Evolutionary conservation across 2,113 vertebrate species (phyloP).

Genomic region (Machaerirhynchus nigripectus): DNA sequence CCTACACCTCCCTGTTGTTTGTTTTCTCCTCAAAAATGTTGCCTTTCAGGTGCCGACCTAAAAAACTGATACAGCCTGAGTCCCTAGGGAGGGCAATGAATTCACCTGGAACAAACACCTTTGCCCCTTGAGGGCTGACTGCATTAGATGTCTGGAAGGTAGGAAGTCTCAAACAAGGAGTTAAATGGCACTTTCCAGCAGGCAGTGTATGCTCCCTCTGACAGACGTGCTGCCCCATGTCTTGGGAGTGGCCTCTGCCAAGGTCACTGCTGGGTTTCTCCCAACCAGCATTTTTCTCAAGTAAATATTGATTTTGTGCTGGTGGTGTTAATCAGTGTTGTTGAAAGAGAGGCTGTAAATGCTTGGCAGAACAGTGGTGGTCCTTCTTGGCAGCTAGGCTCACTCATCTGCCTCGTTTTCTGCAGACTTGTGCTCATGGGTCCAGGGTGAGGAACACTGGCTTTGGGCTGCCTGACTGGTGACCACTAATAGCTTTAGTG

Average conservation of each 20-base stretch:
- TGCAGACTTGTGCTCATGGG: not conserved
- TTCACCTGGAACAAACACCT: not conserved
- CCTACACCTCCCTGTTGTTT: not conserved
- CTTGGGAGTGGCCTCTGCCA: not conserved
- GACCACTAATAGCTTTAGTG: not conserved
- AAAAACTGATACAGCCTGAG: not conserved
- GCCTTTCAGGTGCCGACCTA: not conserved
- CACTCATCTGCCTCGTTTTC: not conserved
- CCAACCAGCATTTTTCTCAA: conserved; percentile 30
- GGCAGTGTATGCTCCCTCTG: not conserved
- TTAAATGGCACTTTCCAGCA: not conserved
- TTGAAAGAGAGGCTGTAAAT: conserved; percentile 21
- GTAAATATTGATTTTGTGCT: conserved; percentile 68
- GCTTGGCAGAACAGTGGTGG: not conserved
- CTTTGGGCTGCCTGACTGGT: not conserved
- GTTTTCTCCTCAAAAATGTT: not conserved
- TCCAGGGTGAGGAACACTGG: not conserved
- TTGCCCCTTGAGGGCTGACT: not conserved
- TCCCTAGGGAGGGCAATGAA: not conserved
- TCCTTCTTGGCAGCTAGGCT: not conserved
- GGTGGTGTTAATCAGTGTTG: conserved; percentile 24
- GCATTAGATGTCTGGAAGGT: not conserved
- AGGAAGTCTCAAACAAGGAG: not conserved
- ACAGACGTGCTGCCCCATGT: not conserved
- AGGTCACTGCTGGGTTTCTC: conserved; percentile 30